A percentile compares a stretch with the other conserved stretches of the same genome.
These are phyloP conservation scores for Rhinichthys osculus DNA, from an alignment of 2,797 vertebrate species.

Conservation along the genomic window DNA sequence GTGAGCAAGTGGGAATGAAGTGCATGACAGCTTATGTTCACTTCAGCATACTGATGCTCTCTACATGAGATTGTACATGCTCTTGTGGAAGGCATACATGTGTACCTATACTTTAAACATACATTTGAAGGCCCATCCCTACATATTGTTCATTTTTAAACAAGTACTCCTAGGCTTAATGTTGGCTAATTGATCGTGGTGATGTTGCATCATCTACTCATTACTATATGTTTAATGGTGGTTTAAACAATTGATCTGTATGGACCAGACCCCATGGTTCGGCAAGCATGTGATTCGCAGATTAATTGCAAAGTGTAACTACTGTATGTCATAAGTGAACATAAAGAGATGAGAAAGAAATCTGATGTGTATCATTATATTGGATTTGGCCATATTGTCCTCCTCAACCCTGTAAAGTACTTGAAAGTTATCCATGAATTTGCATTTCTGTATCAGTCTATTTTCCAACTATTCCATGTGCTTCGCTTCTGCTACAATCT, in stretches of 20 bases:
- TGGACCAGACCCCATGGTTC: neutral
- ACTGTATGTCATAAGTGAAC: no score
- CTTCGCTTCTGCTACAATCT: neutral
- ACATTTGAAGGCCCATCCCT: neutral
- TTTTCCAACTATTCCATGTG: neutral
- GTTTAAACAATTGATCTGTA: neutral
- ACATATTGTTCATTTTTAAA: neutral
- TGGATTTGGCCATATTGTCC: neutral
- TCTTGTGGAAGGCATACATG: neutral
- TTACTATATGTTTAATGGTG: neutral
- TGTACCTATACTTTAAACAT: neutral
- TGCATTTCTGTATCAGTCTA: neutral
- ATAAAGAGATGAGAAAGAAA: no score
- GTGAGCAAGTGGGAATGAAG: neutral
- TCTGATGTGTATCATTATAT: no score
- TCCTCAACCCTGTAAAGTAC: neutral
- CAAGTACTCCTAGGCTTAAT: neutral
- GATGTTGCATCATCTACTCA: neutral
- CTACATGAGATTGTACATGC: neutral
- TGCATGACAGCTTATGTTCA: conserved; percentile 4
- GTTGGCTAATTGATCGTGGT: neutral
- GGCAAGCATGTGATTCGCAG: neutral
- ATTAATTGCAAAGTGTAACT: neutral
- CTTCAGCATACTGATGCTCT: conserved; percentile 22
- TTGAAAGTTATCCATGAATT: conserved; percentile 11